Conservation (phyloP, 2,888 invertebrate species). For the Aleiodes testaceus region DNA sequence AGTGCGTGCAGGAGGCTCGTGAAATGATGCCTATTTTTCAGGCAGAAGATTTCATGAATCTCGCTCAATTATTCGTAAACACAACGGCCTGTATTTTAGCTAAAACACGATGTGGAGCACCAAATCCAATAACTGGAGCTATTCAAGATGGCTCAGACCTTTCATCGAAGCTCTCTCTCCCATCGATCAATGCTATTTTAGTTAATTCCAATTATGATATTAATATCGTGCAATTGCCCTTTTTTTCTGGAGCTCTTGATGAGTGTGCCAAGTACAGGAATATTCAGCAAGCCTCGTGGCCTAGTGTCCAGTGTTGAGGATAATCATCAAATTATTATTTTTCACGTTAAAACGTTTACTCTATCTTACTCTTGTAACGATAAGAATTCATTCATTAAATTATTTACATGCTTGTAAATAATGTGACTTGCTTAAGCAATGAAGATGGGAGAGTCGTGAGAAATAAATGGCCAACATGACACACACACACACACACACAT, state of each 20-base stretch:
- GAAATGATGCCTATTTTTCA: conserved; percentile 53
- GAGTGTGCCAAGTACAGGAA: conserved; percentile 65
- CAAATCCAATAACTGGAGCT: conserved; percentile 80
- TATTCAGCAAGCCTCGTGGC: conserved; percentile 63
- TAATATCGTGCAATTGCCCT: conserved; percentile 65
- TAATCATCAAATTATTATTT: background rate
- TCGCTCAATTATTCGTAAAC: conserved; percentile 73
- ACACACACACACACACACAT: too few relatives aligned
- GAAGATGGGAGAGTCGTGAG: conserved; percentile 24
- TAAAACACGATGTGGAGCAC: conserved; percentile 77
- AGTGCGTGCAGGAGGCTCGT: conserved; percentile 62
- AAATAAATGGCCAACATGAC: conserved; percentile 46
- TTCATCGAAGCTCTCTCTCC: conserved; percentile 62
- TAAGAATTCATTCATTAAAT: conserved; percentile 7
- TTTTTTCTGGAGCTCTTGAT: conserved; percentile 57
- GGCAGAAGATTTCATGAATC: conserved; percentile 54
- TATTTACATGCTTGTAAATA: conserved; percentile 3
- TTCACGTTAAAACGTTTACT: too few relatives aligned
- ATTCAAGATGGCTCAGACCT: conserved; percentile 75
- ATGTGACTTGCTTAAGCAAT: background rate
- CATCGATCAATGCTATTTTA: conserved; percentile 62
- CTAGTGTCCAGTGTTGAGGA: conserved; percentile 55
- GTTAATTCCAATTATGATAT: conserved; percentile 67
- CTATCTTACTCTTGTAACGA: too few relatives aligned
- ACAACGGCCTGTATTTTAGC: conserved; percentile 81